Evolutionary conservation across 2,113 vertebrate genomes (phyloP).

Genomic region (Dasyprocta punctata): DNA sequence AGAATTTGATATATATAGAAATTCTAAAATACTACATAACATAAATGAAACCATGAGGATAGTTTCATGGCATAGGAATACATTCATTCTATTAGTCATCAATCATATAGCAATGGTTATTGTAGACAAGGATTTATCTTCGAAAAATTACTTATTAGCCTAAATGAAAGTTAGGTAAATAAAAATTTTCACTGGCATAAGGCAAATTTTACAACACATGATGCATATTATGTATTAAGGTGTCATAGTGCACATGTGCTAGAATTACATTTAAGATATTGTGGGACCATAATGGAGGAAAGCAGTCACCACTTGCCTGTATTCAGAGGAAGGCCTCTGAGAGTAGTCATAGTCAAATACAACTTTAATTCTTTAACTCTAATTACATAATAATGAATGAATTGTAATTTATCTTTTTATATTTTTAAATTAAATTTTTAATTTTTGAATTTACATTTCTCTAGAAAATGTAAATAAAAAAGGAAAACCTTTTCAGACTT

Average conservation of each 20-base stretch:
- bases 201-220: background rate
- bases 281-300: background rate
- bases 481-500: conserved; percentile 50
- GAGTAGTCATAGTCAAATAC: background rate
- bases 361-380: background rate
- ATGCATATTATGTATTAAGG: background rate
- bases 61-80: background rate
- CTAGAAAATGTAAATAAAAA: conserved; percentile 66
- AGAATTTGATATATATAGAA: background rate
- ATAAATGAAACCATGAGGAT: background rate
- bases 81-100: background rate
- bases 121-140: background rate
- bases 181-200: background rate
- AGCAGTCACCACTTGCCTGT: background rate
- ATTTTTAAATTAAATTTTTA: background rate
- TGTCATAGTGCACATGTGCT: background rate
- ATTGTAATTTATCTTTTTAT: background rate
- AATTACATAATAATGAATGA: background rate
- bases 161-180: background rate
- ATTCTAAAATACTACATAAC: conserved; percentile 2
- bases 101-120: background rate
- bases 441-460: conserved; percentile 22
- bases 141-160: background rate
- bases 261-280: background rate
- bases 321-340: background rate